Evolutionary conservation across 2,113 vertebrate genomes (phyloP).

Genomic region (Gobio gobio): DNA sequence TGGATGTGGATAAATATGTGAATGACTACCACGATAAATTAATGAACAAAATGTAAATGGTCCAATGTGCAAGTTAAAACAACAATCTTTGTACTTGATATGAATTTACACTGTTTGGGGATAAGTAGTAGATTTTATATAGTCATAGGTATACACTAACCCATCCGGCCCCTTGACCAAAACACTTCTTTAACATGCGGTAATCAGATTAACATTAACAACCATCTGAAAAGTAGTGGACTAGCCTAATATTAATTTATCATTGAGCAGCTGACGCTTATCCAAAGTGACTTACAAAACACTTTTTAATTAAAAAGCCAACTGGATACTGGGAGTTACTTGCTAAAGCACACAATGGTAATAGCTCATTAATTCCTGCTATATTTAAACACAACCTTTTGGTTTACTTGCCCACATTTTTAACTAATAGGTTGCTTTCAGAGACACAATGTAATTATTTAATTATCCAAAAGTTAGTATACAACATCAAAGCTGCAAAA

Average conservation of each 20-base stretch:
- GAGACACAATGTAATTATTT: not conserved
- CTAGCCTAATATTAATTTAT: not conserved
- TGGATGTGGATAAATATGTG: too few species aligned
- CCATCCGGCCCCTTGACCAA: not conserved
- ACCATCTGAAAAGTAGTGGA: not conserved
- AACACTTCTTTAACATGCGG: not conserved
- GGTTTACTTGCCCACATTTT: not conserved
- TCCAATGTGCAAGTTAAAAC: not conserved
- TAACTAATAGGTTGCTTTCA: not conserved
- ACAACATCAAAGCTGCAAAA: not conserved
- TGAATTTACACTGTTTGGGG: not conserved
- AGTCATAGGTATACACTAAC: not conserved
- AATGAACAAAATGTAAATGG: not conserved
- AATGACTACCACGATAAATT: not conserved
- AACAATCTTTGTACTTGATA: not conserved
- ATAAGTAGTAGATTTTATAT: not conserved
- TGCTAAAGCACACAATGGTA: not conserved
- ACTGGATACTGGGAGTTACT: not conserved
- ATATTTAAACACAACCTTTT: not conserved
- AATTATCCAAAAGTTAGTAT: not conserved
- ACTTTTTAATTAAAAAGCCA: not conserved
- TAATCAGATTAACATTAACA: slow-evolving; percentile 21
- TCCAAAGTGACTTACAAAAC: not conserved
- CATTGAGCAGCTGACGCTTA: not conserved
- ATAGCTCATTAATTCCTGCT: not conserved